A percentile compares a stretch with the other conserved stretches of the same genome.
Conservation (phyloP, 2,888 invertebrate species). For the Pterobdella sp. region DNA sequence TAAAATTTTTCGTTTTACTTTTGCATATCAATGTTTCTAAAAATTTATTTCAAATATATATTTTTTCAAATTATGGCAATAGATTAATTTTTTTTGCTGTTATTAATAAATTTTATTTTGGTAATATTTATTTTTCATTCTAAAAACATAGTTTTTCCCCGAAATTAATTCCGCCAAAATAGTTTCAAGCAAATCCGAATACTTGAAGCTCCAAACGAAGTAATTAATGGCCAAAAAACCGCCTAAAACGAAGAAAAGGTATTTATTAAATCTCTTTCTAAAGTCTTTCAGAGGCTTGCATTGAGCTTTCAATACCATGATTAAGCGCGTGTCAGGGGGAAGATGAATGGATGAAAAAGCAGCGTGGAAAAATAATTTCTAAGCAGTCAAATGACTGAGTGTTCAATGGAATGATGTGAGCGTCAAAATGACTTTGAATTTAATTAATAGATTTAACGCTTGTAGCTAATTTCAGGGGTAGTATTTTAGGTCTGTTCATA, state of each 20-base stretch:
- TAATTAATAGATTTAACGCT: no score
- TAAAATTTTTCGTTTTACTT: not conserved
- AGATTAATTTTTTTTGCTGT: not conserved
- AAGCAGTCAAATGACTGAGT: no score
- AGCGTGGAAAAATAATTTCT: no score
- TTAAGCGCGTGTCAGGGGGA: not conserved
- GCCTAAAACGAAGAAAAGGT: not conserved
- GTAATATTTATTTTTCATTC: not conserved
- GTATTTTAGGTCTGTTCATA: no score
- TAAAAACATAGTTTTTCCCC: not conserved
- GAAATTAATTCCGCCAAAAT: not conserved
- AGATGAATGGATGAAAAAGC: not conserved
- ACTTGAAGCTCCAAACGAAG: no score
- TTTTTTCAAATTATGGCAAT: not conserved
- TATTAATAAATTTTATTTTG: no score
- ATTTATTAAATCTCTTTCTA: slow-evolving; percentile 1
- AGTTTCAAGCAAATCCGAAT: no score
- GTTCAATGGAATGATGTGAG: no score
- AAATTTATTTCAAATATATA: not conserved
- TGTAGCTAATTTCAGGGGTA: no score
- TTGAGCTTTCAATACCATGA: not conserved
- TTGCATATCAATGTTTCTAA: not conserved
- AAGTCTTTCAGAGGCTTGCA: not conserved
- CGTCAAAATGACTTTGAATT: no score
- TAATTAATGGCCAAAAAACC: no score